Conservation (phyloP, 2,113 vertebrate genomes). For the Rhadina sibilatrix region DNA sequence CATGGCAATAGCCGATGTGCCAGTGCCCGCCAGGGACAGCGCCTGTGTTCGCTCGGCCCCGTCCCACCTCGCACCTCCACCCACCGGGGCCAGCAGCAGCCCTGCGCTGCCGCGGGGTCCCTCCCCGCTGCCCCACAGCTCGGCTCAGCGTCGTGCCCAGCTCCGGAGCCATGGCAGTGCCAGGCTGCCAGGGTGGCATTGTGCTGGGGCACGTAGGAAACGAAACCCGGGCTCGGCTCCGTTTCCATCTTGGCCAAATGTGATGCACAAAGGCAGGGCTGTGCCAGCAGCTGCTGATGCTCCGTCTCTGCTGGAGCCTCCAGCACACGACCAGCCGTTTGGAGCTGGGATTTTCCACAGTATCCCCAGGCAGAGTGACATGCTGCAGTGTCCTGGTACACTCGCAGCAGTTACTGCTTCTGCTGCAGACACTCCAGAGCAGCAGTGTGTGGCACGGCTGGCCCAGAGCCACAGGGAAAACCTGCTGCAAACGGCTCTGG, state of each 20-base stretch:
- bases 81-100: accelerated
- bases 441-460: neutral
- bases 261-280: slow-evolving; percentile 58
- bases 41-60: accelerated
- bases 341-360: slow-evolving; percentile 64
- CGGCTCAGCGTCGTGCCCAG: accelerated
- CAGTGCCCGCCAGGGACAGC: neutral
- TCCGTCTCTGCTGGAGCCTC: slow-evolving; percentile 25
- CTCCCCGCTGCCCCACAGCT: neutral
- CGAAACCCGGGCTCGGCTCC: neutral
- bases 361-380: slow-evolving; percentile 50
- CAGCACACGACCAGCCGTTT: slow-evolving; percentile 18
- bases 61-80: neutral
- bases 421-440: slow-evolving; percentile 30
- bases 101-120: neutral
- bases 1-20: neutral
- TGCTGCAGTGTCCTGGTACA: slow-evolving; percentile 60
- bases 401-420: neutral
- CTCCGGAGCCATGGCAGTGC: accelerated
- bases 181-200: neutral
- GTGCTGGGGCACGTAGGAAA: neutral
- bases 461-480: neutral
- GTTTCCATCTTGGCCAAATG: slow-evolving; percentile 52
- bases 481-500: neutral
- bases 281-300: slow-evolving; percentile 60